These are phyloP conservation scores for Cephus rjabovi DNA, from an alignment of 2,888 invertebrate genomes.

Conservation along the genomic window DNA sequence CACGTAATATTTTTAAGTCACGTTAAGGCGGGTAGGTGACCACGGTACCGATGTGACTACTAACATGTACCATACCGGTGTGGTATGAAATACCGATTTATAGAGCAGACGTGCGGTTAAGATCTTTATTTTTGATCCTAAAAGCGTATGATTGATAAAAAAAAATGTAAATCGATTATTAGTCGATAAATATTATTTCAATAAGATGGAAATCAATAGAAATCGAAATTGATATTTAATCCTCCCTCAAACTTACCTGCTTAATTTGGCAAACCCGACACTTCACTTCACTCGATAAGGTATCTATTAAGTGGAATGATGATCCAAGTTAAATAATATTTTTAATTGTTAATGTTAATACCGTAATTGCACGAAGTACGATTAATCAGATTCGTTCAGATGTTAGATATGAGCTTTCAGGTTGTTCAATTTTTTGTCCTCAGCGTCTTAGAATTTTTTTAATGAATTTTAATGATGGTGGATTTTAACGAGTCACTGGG, in stretches of 20 bases:
- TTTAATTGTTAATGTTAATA: too few relatives aligned
- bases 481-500: not conserved
- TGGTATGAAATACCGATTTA: not conserved
- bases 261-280: not conserved
- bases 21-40: conserved; percentile 8
- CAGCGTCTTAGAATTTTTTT: not conserved
- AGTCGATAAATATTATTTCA: not conserved
- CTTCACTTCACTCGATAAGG: not conserved
- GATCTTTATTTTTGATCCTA: not conserved
- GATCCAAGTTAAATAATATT: too few relatives aligned
- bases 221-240: not conserved
- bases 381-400: not conserved
- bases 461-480: not conserved
- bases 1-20: not conserved
- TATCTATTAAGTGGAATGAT: too few relatives aligned
- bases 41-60: not conserved
- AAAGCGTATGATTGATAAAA: not conserved
- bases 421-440: not conserved
- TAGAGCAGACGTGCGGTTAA: not conserved
- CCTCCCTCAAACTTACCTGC: not conserved
- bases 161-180: not conserved
- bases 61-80: not conserved
- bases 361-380: too few relatives aligned
- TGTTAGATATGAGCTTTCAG: not conserved
- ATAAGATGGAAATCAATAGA: not conserved